These are phyloP conservation scores for Benitochromis conjunctus DNA, from an alignment of 2,113 vertebrate genomes.

Conservation along the genomic window DNA sequence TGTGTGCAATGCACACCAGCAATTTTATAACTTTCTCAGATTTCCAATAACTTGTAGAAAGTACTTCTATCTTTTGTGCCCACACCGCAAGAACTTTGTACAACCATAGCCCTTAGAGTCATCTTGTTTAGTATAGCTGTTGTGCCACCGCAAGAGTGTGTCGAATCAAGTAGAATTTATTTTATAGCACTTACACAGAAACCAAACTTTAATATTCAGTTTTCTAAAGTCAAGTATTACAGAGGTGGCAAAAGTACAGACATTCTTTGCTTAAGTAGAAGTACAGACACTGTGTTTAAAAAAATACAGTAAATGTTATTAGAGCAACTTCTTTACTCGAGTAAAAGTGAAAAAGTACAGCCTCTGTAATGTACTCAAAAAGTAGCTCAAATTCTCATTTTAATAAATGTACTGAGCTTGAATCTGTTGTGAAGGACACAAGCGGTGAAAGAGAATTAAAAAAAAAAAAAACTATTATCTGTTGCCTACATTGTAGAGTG, in stretches of 20 bases:
- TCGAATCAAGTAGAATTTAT: not conserved
- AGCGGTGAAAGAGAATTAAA: not conserved
- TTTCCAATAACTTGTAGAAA: not conserved
- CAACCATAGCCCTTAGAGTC: not conserved
- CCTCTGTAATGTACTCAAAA: not conserved
- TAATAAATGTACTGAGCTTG: not conserved
- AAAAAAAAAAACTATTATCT: not conserved
- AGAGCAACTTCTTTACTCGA: not conserved
- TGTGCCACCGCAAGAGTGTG: not conserved
- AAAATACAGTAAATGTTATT: not conserved
- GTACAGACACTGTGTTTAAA: not conserved
- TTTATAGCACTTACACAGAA: not conserved
- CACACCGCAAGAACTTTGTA: accelerated
- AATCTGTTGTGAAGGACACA: not conserved
- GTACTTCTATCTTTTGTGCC: not conserved
- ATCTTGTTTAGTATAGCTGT: not conserved
- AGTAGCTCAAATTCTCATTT: not conserved
- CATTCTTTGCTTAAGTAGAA: not conserved
- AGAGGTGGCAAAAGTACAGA: not conserved
- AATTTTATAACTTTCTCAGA: not conserved
- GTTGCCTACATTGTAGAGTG: not conserved
- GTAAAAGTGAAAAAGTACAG: not conserved
- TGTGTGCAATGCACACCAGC: not conserved
- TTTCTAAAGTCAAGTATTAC: not conserved
- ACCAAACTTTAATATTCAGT: not conserved